These are phyloP conservation scores for Chunga burmeisteri DNA, from an alignment of 2,113 vertebrate genomes.

Conservation along the genomic window DNA sequence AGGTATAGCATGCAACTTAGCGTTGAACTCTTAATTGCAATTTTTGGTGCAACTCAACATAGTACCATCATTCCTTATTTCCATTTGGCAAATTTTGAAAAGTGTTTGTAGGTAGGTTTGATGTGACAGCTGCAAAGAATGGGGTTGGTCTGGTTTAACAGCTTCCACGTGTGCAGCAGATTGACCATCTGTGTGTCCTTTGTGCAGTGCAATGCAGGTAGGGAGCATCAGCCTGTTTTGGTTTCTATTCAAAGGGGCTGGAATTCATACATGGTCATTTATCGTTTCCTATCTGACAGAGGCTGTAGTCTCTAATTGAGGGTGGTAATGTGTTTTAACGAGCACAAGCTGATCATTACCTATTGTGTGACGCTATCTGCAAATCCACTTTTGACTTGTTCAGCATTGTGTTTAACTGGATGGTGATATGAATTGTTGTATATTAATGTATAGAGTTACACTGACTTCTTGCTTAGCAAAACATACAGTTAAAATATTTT, in stretches of 20 bases:
- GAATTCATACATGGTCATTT: background rate
- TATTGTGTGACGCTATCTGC: background rate
- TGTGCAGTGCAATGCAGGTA: background rate
- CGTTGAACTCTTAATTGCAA: background rate
- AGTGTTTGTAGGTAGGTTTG: background rate
- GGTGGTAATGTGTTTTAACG: background rate
- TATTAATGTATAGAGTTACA: background rate
- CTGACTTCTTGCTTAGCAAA: background rate
- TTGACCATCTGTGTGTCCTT: background rate
- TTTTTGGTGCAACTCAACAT: background rate
- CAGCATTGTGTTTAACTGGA: background rate
- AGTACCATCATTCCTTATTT: background rate
- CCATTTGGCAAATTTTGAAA: background rate
- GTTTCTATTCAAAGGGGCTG: background rate
- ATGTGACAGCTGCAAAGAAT: background rate
- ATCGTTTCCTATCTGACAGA: background rate
- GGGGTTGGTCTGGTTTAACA: background rate
- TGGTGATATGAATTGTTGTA: background rate
- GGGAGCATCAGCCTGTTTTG: background rate
- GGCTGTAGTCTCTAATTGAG: background rate
- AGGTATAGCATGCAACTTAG: background rate
- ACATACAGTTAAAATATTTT: background rate
- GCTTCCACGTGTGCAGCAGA: accelerated
- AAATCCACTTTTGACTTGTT: background rate
- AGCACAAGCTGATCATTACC: background rate